Evolutionary conservation across 2,888 invertebrate species (phyloP).

Genomic region (Acrobasis suavella): DNA sequence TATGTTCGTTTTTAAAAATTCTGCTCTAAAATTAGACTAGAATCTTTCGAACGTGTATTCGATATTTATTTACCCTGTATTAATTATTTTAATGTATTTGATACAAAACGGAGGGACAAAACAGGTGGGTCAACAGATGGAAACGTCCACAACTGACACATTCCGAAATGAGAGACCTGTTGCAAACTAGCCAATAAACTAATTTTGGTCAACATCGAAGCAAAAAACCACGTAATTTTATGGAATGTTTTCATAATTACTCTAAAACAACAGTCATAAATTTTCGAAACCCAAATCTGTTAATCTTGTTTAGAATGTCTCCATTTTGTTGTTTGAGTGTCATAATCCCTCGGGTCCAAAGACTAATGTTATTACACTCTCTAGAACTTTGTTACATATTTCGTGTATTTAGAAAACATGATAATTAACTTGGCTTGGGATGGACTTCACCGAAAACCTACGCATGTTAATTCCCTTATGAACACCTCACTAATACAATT

Average conservation of each 20-base stretch:
- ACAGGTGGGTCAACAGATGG: too few species aligned
- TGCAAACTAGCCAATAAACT: neutral
- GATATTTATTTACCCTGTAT: too few species aligned
- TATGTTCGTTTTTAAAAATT: too few species aligned
- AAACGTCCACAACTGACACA: too few species aligned
- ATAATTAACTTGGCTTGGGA: neutral
- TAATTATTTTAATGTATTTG: too few species aligned
- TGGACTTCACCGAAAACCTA: neutral
- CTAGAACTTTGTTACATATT: constrained; percentile 9
- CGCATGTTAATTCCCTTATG: neutral
- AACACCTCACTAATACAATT: neutral
- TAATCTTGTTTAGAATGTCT: constrained; percentile 21
- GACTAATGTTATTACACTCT: constrained; percentile 19
- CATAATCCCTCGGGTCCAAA: constrained; percentile 15
- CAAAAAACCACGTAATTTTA: constrained; percentile 2
- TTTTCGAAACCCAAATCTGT: constrained; percentile 9
- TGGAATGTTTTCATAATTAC: constrained; percentile 15
- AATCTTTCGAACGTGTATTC: too few species aligned
- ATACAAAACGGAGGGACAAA: too few species aligned
- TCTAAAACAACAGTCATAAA: constrained; percentile 20
- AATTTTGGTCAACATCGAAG: neutral
- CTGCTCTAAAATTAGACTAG: too few species aligned
- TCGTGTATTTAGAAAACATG: constrained; percentile 1
- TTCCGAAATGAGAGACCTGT: neutral
- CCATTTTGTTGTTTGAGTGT: constrained; percentile 16